Evolutionary conservation across 2,888 invertebrate species (phyloP), one percentile per base, ranked within the genome.

Genomic region (Erpobdella octoculata): DNA sequence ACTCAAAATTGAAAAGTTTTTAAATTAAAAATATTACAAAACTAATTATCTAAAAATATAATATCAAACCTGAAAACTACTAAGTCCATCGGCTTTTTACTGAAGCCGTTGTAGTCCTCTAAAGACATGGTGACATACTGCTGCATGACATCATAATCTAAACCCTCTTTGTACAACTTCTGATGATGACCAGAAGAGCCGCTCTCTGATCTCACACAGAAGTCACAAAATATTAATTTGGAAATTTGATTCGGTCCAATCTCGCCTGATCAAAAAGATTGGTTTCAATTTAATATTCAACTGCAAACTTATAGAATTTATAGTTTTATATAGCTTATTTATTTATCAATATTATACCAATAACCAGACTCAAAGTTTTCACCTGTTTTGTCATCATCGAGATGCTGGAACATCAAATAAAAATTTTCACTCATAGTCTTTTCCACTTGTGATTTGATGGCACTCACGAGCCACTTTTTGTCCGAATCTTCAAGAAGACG

Each of bases 51-150:
- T 41, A 41, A 41, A 41, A 12, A 41, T 12, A 41, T 41, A 41
- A 41, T 8, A 3, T 33, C 70, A 72, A 82, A 81, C 81, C 82
- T 81, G 77, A 84, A 84, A 64, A 95, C 85, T 2, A 95, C 94
- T 71, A 95, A 86, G 83, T 93, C 91, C 95, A 95, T 95, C 0
- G 94, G 94, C 80, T 93, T 94, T 83, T 93, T 95, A 12, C 91
- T 90, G 91, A 95, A 92, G 76, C 92, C 91, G 82, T 95, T 95
- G 81, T 89, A 94, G 81, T 95, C 95, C 0, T 89, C 89, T 18
- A 95, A 85, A 84, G 91, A 93, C 0, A 89, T 89, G 78, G 95
- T 93, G 0, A 93, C 92, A 6, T 93, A 91, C 0, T 87, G 85
- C 72, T 89, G 88, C 72, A 95, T 84, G 76, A 89, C 88, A 59